Base-by-base conservation (phyloP, 2,888 invertebrate species). In the Aleiodes alternator region DNA sequence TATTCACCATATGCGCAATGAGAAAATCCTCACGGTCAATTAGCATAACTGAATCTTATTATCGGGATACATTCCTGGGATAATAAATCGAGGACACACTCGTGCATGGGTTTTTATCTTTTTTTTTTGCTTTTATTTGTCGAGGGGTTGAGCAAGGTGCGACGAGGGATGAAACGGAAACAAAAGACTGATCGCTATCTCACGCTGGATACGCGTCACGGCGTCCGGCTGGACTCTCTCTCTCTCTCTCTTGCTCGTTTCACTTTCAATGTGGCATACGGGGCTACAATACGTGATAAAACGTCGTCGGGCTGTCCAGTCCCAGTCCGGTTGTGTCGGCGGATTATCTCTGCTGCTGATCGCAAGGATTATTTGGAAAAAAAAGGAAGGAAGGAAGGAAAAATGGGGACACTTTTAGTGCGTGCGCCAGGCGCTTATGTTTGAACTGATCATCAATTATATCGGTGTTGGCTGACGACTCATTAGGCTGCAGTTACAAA, bases 81-180 rank as follows among this genome's bases (percentile, higher is more conserved):
- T 56, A 64, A 75, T 75, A 75, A 75, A 75, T 75, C 31, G 55
- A 64, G 34, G 69, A 14, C 14, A 38, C 23, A 59, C 59, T 50
- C 34, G 66, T 34, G 75, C 50, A 50, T 66, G 23, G n/a, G 23
- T 68, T 50, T 51, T 29, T n/a, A n/a, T n/a, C n/a, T 4, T 29
- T 7, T 50, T 43, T 23, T 34, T 34, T 34, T 34, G 34, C 34
- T 51, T 51, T n/a, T n/a, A 51, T 50, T 68, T 51, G 51, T 9
- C 29, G 75, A 71, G 78, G 80, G 82, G 78, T 79, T 73, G 75
- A 78, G 80, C 76, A 80, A 85, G 84, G 85, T 84, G 86, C 81
- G 81, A 85, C 82, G 83, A 83, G 85, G 86, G 85, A 85, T 86
- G 84, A 86, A 79, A 86, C 83, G 86, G 83, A 86, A 86, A 86